Evolutionary conservation across 2,888 invertebrate species (phyloP).

Genomic region (Patella ulyssiponensis): DNA sequence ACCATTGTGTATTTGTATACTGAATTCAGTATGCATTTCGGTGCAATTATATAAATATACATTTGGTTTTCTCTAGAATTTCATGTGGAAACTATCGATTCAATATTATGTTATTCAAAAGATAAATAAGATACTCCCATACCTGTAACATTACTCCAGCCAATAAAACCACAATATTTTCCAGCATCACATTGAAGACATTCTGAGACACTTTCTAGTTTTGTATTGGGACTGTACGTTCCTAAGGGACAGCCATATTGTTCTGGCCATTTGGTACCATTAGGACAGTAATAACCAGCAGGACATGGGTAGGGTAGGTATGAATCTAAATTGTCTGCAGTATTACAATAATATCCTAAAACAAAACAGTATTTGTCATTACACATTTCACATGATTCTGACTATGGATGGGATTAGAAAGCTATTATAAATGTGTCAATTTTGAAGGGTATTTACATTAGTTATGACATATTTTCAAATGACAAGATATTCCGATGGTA

Average conservation of each 20-base stretch:
- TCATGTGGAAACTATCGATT: too few relatives aligned
- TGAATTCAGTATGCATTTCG: too few relatives aligned
- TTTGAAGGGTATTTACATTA: too few relatives aligned
- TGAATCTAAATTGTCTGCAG: constrained; percentile 51
- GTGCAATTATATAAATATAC: too few relatives aligned
- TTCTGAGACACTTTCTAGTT: constrained; percentile 49
- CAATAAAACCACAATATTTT: constrained; percentile 59
- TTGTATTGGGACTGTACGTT: constrained; percentile 60
- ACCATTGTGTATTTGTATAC: too few relatives aligned
- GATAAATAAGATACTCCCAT: background rate
- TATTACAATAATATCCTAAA: constrained; percentile 66
- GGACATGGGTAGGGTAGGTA: constrained; percentile 65
- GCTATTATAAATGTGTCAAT: too few relatives aligned
- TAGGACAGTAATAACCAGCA: constrained; percentile 67
- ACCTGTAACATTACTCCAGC: constrained; percentile 54
- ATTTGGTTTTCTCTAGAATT: too few relatives aligned
- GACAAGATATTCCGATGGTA: too few relatives aligned
- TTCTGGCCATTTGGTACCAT: constrained; percentile 57
- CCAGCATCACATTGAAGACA: constrained; percentile 67
- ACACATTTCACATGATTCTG: too few relatives aligned
- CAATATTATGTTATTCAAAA: too few relatives aligned
- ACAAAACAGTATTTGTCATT: constrained; percentile 11
- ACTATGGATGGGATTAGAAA: too few relatives aligned
- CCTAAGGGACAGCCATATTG: constrained; percentile 67
- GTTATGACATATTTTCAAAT: too few relatives aligned